Evolutionary conservation across 2,888 invertebrate genomes (phyloP), one percentile per base, ranked within the genome.

Genomic region (Tanaodytes sp.): DNA sequence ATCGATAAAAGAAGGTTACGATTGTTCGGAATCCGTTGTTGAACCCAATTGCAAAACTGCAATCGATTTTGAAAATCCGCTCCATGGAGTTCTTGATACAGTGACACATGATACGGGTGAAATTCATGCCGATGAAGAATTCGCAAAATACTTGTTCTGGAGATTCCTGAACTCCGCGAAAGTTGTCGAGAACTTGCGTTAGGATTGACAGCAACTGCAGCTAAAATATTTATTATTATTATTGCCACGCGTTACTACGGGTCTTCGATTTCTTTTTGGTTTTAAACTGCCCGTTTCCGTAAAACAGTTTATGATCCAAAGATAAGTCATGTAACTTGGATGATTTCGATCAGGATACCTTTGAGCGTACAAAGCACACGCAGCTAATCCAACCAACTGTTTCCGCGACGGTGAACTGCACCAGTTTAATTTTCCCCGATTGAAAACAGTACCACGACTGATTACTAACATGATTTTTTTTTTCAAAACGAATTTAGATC

Each of bases 31-130:
- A 37, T 16, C 40, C 46, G 15, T 49, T 42, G 4, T 42, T 42
- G 42, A 31, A 46, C 15, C 45, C 37, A 62, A 39, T 46, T 2
- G 20, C 52, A 52, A 27, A 61, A 61, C 16, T 39, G 8, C 15
- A 52, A n/a, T 16, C 45, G 45, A 16, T 45, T 62, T 52, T 62
- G 36, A 27, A 52, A 52, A 14, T 62, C 52, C 4, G 27, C 14
- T 4, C 48, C 63, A 54, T 63, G 46, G 12, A 54, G 33, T 33
- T 63, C 42, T 12, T 55, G 48, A 55, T 63, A 55, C 46, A 63
- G 15, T n/a, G 27, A 55, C 6, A 63, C 8, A 23, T 48, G 36
- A 6, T 11, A 55, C 19, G 54, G 48, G 55, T 63, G 40, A 33
- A 48, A 55, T 55, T 48, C 55, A 20, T 63, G 19, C 33, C 27